phyloP scores from a whole-genome alignment of 2,888 invertebrate genomes.

The Hirtodrosophila duncani region DNA sequence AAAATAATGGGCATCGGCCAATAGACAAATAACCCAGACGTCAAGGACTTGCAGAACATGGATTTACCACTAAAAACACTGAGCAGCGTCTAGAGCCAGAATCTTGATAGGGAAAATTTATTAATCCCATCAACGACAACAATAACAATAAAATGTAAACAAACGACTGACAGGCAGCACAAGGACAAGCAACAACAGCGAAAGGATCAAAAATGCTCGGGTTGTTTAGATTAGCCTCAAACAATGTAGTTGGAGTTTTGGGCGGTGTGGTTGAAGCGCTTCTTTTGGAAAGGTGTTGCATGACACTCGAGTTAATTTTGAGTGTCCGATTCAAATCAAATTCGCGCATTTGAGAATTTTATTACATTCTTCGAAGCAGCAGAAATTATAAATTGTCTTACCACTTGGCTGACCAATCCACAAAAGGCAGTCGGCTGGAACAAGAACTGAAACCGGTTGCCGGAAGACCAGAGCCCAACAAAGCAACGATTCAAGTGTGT shows the following conservation, averaged over 20 bases:
- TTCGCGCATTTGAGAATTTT: constrained; percentile 55
- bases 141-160: constrained; percentile 72
- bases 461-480: constrained; percentile 17
- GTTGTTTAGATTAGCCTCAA: too few relatives aligned
- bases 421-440: neutral
- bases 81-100: constrained; percentile 42
- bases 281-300: constrained; percentile 55
- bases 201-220: constrained; percentile 4
- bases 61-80: constrained; percentile 38
- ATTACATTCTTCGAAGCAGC: constrained; percentile 34
- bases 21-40: constrained; percentile 59
- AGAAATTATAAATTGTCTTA: constrained; percentile 58
- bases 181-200: constrained; percentile 2
- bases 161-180: constrained; percentile 54
- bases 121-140: constrained; percentile 72
- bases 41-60: constrained; percentile 10
- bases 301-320: constrained; percentile 41
- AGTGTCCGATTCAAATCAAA: constrained; percentile 52
- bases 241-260: too few relatives aligned
- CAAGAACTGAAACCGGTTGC: constrained; percentile 1
- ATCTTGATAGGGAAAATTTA: constrained; percentile 72
- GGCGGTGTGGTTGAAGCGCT: neutral
- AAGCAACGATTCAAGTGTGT: constrained; percentile 49
- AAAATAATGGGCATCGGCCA: constrained; percentile 59
- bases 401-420: constrained; percentile 17